These are phyloP conservation scores for Drosophila multiciliata DNA, from an alignment of 2,888 invertebrate species.

Conservation along the genomic window DNA sequence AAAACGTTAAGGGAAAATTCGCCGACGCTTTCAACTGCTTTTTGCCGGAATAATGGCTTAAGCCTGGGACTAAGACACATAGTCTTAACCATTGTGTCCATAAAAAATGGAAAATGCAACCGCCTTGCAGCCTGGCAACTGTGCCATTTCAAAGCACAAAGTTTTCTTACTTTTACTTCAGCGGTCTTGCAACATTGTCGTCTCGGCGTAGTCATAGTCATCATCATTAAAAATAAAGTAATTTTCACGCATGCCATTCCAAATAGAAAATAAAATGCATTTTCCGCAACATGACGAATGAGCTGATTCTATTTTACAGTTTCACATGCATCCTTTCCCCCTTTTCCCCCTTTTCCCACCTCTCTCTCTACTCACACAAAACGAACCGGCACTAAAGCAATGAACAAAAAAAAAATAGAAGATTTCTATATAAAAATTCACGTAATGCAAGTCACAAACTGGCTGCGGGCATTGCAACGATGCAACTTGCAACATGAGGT, in stretches of 20 bases:
- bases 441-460: conserved; percentile 52
- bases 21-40: conserved; percentile 54
- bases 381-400: not conserved
- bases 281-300: conserved; percentile 80
- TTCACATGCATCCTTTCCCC: conserved; percentile 25
- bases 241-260: conserved; percentile 77
- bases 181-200: conserved; percentile 24
- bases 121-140: conserved; percentile 34
- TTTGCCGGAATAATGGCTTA: conserved; percentile 44
- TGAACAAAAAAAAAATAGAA: conserved; percentile 9
- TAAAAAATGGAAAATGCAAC: conserved; percentile 52
- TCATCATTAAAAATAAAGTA: conserved; percentile 80
- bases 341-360: too few species aligned
- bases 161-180: conserved; percentile 18
- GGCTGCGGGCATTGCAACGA: conserved; percentile 21
- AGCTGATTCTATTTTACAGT: conserved; percentile 80
- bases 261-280: conserved; percentile 77
- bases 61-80: conserved; percentile 43
- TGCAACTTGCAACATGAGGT: conserved; percentile 6
- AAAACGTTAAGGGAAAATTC: conserved; percentile 18
- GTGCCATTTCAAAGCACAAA: conserved; percentile 52
- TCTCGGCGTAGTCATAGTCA: conserved; percentile 14
- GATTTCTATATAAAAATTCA: conserved; percentile 37
- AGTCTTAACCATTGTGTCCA: conserved; percentile 58
- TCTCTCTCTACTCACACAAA: not conserved